Base-by-base conservation (phyloP, 2,797 vertebrate species). In the Dicrostonyx torquatus region DNA sequence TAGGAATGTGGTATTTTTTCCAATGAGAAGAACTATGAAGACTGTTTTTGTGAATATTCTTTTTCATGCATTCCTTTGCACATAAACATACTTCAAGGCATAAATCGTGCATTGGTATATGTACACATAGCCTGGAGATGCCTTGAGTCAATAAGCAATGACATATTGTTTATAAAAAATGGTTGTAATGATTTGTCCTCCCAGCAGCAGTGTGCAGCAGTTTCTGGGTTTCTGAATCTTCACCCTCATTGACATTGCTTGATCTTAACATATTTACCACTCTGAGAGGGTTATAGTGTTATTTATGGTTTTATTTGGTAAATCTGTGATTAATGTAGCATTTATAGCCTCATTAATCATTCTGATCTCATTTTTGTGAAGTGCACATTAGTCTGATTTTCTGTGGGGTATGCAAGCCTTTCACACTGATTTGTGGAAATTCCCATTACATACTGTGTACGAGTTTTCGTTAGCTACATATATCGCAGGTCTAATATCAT, bases 151-250 rank as follows among this genome's bases (percentile, higher is more conserved):
- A 64, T 78, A 72, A 43, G 12, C 26, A 53, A 43, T 37, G 10
- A 64, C 31, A n/a, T 29, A 53, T 8, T 37, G 5, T 50, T 77
- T 62, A 45, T 40, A 72, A 53, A n/a, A 48, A 87, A 20, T 26
- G 3, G 0, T 31, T 48, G 18, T 2, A 60, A 58, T 9, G 53
- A 6, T 22, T 37, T 48, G 11, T 78, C 78, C 26, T 73, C 15
- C 6, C 4, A n/a, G 5, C 2, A 55, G 43, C 8, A 14, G 1
- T 37, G 12, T 3, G 2, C 10, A 26, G 26, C 5, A 26, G 6
- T 5, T 22, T 2, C 12, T 40, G 5, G 0, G 43, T 92, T 22
- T 48, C 70, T 29, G 55, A 60, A 40, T 40, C 12, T 26, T 40
- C 17, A 2, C 34, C 26, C 72, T 53, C 13, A 8, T 1, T 31